phyloP scores from a whole-genome alignment of 2,888 invertebrate genomes.

The Abscondita cerata region DNA sequence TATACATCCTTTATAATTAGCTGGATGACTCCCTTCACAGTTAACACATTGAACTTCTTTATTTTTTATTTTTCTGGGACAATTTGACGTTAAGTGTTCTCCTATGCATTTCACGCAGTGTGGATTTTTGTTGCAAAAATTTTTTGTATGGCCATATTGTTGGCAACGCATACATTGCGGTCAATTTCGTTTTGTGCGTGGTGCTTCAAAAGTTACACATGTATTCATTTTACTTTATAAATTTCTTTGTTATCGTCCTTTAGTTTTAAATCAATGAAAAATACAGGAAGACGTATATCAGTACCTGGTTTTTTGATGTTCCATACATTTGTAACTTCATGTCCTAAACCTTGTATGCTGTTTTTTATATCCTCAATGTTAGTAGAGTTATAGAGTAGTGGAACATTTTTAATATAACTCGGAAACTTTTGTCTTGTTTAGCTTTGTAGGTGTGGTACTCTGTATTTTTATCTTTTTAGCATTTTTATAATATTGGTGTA shows the following conservation, averaged over 20 bases:
- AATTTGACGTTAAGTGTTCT: conserved; percentile 1
- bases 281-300: conserved; percentile 8
- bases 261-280: no score
- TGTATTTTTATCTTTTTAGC: conserved; percentile 13
- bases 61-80: conserved; percentile 6
- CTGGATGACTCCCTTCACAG: conserved; percentile 5
- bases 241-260: conserved; percentile 11
- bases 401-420: conserved; percentile 11
- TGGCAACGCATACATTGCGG: background rate
- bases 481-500: conserved; percentile 10
- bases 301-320: conserved; percentile 13
- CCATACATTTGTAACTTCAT: conserved; percentile 15
- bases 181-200: background rate
- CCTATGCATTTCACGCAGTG: background rate
- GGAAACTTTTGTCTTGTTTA: conserved; percentile 15
- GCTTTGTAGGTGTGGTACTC: conserved; percentile 16
- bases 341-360: conserved; percentile 8
- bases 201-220: no score
- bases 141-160: background rate
- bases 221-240: conserved; percentile 11
- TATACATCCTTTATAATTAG: conserved; percentile 1
- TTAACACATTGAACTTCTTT: conserved; percentile 1
- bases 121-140: background rate
- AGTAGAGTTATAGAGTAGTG: conserved; percentile 14
- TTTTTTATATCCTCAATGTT: conserved; percentile 3